Percentiles rank a stretch among this genome's conserved stretches.
Conservation (phyloP, 2,797 vertebrate species). For the Corythornis leucogaster region DNA sequence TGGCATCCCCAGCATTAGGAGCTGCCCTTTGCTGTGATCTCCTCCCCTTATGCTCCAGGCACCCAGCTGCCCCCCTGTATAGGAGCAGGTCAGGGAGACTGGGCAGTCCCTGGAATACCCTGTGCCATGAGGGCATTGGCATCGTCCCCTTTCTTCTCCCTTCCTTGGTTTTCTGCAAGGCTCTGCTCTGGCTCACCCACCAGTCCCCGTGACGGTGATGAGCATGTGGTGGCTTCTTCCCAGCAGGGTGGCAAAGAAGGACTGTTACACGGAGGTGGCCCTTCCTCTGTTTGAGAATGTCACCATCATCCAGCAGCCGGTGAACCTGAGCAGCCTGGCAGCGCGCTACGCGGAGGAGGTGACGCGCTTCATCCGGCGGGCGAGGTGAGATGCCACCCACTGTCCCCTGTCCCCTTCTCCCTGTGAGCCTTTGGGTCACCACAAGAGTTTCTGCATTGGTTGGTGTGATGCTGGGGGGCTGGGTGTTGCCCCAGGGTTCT, state of each 20-base stretch:
- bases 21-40: background rate
- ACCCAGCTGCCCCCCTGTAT: accelerated
- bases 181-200: background rate
- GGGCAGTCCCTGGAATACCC: background rate
- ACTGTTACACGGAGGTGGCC: slow-evolving; percentile 83
- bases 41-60: background rate
- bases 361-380: slow-evolving; percentile 78
- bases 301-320: slow-evolving; percentile 88
- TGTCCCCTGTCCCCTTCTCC: accelerated
- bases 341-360: slow-evolving; percentile 82
- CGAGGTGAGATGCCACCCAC: slow-evolving; percentile 80
- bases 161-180: background rate
- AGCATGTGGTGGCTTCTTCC: background rate
- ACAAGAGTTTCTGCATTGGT: accelerated
- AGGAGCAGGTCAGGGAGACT: accelerated
- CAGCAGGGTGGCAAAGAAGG: background rate
- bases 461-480: accelerated
- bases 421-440: background rate
- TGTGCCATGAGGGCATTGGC: accelerated
- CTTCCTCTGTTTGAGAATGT: slow-evolving; percentile 92
- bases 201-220: accelerated
- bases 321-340: slow-evolving; percentile 85
- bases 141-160: accelerated
- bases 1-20: accelerated
- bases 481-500: accelerated